Conservation (phyloP, 2,888 invertebrate species). For the Nomada hirtipes region DNA sequence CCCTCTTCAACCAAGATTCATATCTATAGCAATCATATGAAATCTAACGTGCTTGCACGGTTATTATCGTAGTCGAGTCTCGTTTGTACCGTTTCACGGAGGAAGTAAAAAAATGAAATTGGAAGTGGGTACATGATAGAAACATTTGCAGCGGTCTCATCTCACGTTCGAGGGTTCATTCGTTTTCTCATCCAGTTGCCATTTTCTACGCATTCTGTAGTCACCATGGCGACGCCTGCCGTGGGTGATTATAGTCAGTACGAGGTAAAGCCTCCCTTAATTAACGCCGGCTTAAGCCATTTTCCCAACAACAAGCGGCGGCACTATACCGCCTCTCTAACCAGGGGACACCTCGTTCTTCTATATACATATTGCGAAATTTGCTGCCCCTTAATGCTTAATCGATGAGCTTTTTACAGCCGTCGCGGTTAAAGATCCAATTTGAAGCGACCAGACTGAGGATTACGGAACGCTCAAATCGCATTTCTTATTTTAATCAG, state of each 20-base stretch:
- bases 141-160: slow-evolving; percentile 51
- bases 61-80: slow-evolving; percentile 18
- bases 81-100: slow-evolving; percentile 8
- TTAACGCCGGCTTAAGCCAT: slow-evolving; percentile 78
- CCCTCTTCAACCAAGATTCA: too few relatives aligned
- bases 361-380: slow-evolving; percentile 29
- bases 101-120: slow-evolving; percentile 8
- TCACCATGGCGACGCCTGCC: slow-evolving; percentile 75
- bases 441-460: not conserved
- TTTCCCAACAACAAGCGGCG: slow-evolving; percentile 67
- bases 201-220: slow-evolving; percentile 73
- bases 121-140: slow-evolving; percentile 58
- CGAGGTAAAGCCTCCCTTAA: slow-evolving; percentile 78
- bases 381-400: slow-evolving; percentile 22
- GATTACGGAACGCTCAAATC: not conserved
- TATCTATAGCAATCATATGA: too few relatives aligned
- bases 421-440: not conserved
- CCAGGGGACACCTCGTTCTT: slow-evolving; percentile 39
- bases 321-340: slow-evolving; percentile 42
- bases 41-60: not conserved
- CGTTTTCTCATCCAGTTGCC: slow-evolving; percentile 69
- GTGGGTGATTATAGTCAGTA: slow-evolving; percentile 75
- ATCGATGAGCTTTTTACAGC: slow-evolving; percentile 5
- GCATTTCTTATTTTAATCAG: too few relatives aligned
- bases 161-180: slow-evolving; percentile 61